These are phyloP conservation scores for Ennomos fuscantarius DNA, from an alignment of 2,888 invertebrate genomes.

Conservation along the genomic window DNA sequence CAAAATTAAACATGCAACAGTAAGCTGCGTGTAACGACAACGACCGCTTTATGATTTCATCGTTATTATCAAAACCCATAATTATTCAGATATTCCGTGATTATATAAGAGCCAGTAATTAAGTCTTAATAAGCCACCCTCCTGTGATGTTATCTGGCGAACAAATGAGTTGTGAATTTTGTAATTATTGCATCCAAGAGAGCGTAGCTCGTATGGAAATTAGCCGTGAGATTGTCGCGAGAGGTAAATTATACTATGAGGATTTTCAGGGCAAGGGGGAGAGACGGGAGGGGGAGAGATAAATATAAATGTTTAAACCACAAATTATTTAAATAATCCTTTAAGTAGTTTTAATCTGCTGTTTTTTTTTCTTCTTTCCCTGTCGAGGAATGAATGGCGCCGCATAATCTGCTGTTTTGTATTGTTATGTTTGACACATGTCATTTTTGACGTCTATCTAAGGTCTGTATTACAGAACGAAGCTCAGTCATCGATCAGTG, in stretches of 20 bases:
- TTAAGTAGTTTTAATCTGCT: too few relatives aligned
- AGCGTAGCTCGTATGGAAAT: constrained; percentile 56
- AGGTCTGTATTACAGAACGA: too few relatives aligned
- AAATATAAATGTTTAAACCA: too few relatives aligned
- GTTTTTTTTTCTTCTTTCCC: too few relatives aligned
- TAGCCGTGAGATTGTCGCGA: constrained; percentile 30
- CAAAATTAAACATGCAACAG: constrained; percentile 42
- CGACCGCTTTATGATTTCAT: constrained; percentile 46
- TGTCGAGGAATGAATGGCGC: too few relatives aligned
- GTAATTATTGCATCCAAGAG: constrained; percentile 64
- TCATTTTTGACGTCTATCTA: too few relatives aligned
- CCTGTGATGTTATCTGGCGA: constrained; percentile 58
- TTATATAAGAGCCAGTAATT: constrained; percentile 62
- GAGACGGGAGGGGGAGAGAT: too few relatives aligned
- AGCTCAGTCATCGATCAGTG: too few relatives aligned
- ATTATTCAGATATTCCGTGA: constrained; percentile 59
- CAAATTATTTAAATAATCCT: too few relatives aligned
- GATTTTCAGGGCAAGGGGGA: neutral
- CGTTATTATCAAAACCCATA: constrained; percentile 51
- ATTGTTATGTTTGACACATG: too few relatives aligned
- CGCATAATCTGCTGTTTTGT: too few relatives aligned
- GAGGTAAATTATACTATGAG: constrained; percentile 18
- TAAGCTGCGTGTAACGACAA: constrained; percentile 41
- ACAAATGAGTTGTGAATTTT: constrained; percentile 71
- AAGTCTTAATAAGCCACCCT: constrained; percentile 60